phyloP scores from a whole-genome alignment of 2,113 vertebrate species.

The Rostratula benghalensis region DNA sequence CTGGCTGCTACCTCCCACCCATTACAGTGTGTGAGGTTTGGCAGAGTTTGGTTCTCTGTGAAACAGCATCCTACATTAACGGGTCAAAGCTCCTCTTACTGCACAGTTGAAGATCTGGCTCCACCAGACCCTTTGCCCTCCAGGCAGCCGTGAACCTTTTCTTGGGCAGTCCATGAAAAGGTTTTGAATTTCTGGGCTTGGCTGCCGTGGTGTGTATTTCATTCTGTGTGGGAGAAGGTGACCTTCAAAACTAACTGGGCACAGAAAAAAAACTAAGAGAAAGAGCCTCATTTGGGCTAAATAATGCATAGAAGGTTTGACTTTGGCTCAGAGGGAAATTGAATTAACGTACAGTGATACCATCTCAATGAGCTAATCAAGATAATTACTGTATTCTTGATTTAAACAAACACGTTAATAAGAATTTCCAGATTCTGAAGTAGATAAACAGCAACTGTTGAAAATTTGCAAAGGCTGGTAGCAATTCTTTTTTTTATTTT shows the following conservation, averaged over 20 bases:
- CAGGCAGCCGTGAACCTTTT: background rate
- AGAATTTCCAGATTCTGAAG: conserved; percentile 32
- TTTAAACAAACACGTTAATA: conserved; percentile 67
- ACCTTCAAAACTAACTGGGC: conserved; percentile 56
- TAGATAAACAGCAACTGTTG: conserved; percentile 41
- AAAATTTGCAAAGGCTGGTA: conserved; percentile 47
- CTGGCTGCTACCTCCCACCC: background rate
- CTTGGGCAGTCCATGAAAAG: background rate
- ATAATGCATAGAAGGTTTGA: conserved; percentile 56
- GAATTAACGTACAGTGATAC: conserved; percentile 66
- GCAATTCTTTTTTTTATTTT: conserved; percentile 2
- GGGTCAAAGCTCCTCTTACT: background rate
- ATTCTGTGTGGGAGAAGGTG: background rate
- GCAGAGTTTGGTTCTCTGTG: background rate
- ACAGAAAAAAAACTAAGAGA: conserved; percentile 11
- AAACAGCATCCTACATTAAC: background rate
- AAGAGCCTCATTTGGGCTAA: conserved; percentile 65
- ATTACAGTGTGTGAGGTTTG: background rate
- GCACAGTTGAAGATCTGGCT: background rate
- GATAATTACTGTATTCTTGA: conserved; percentile 65
- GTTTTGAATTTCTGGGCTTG: conserved; percentile 43
- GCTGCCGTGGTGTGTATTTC: background rate
- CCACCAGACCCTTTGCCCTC: background rate
- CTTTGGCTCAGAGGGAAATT: conserved; percentile 48
- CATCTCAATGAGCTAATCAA: conserved; percentile 72